Conservation (phyloP, 2,888 invertebrate species). For the Litoditis marina region DNA sequence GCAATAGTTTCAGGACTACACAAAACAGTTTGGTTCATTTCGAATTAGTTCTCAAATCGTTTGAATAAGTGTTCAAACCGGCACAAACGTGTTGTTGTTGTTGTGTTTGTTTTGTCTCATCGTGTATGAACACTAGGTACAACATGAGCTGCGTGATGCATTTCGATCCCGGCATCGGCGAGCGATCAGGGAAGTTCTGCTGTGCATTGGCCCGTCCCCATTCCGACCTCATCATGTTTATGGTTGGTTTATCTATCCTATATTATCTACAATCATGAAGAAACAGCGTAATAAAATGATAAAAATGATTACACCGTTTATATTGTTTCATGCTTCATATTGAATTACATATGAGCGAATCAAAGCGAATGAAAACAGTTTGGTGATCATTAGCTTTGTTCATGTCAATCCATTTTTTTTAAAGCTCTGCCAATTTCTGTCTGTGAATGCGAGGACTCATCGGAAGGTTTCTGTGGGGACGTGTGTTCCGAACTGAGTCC, state of each 20-base stretch:
- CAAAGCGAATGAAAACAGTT: too few relatives aligned
- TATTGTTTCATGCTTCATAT: too few relatives aligned
- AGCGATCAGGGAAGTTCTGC: constrained; percentile 7
- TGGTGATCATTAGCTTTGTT: too few relatives aligned
- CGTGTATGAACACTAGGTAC: constrained; percentile 7
- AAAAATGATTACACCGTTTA: not conserved
- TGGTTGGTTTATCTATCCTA: not conserved
- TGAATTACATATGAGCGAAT: too few relatives aligned
- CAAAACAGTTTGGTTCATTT: too few relatives aligned
- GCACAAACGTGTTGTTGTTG: constrained; percentile 2
- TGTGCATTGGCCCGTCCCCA: constrained; percentile 10
- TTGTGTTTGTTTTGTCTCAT: not conserved
- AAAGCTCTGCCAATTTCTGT: constrained; percentile 11
- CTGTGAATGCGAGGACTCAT: constrained; percentile 8
- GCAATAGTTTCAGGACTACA: too few relatives aligned
- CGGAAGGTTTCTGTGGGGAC: constrained; percentile 2
- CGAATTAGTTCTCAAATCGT: too few relatives aligned
- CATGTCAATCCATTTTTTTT: too few relatives aligned
- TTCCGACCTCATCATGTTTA: constrained; percentile 11
- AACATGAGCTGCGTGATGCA: constrained; percentile 8
- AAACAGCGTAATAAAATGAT: not conserved
- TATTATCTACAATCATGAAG: too few relatives aligned
- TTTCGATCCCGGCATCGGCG: constrained; percentile 14
- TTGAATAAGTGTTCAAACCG: too few relatives aligned
- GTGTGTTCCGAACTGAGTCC: constrained; percentile 9